Conservation (phyloP, 2,113 vertebrate species). For the Greenwoodochromis staneri region DNA sequence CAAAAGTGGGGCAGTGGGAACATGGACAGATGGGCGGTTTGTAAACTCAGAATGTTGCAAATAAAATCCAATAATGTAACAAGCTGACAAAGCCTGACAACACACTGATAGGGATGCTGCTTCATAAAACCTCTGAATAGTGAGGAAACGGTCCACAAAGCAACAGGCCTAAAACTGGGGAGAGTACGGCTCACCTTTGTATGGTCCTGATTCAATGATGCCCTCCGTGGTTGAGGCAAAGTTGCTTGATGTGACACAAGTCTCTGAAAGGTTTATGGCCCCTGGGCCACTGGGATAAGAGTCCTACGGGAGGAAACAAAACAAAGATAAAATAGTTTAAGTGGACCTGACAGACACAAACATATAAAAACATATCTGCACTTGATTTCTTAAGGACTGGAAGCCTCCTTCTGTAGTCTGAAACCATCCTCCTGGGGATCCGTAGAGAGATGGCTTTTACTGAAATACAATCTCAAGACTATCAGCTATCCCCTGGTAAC, state of each 20-base stretch:
- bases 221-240: conserved; percentile 81
- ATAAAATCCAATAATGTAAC: not conserved
- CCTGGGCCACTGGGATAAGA: conserved; percentile 71
- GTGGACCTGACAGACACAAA: not conserved
- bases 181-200: conserved; percentile 69
- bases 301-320: conserved; percentile 64
- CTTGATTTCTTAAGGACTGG: not conserved
- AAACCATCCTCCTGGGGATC: not conserved
- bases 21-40: not conserved
- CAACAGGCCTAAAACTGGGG: not conserved
- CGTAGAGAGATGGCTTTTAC: not conserved
- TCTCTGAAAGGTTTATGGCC: conserved; percentile 80
- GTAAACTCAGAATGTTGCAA: not conserved
- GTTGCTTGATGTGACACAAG: conserved; percentile 75
- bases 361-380: not conserved
- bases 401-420: not conserved
- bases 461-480: not conserved
- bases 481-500: not conserved
- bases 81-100: not conserved
- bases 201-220: conserved; percentile 77
- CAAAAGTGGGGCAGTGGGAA: not conserved
- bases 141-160: not conserved
- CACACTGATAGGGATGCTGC: not conserved
- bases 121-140: not conserved
- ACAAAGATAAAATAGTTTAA: not conserved